A percentile compares a stretch with the other conserved stretches of the same genome.
phyloP scores from a whole-genome alignment of 2,797 vertebrate genomes.

The Tenualosa thibaudeaui region DNA sequence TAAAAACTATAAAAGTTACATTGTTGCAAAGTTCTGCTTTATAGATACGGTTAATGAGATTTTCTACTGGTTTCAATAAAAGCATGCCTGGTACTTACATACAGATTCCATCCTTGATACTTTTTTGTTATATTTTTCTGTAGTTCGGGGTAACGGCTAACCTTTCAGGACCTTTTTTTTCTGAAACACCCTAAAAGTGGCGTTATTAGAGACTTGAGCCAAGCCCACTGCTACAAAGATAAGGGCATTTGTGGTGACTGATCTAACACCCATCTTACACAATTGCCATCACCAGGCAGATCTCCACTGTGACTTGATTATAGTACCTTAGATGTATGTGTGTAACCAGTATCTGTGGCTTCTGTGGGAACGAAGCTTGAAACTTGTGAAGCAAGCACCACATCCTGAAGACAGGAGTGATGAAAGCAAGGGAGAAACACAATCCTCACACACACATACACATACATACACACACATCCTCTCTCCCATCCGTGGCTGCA shows the following conservation, averaged over 20 bases:
- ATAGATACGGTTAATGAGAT: too few species aligned
- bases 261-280: neutral
- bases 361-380: neutral
- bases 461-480: neutral
- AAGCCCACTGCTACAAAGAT: neutral
- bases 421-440: conserved; percentile 19
- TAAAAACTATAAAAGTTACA: too few species aligned
- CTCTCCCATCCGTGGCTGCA: neutral
- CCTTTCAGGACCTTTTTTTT: neutral
- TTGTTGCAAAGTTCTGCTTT: too few species aligned
- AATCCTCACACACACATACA: neutral
- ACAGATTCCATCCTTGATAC: too few species aligned
- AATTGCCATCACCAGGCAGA: neutral
- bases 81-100: too few species aligned
- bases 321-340: neutral
- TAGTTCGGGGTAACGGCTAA: neutral
- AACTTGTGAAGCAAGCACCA: neutral
- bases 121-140: too few species aligned
- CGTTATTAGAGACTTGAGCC: neutral
- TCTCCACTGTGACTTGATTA: neutral
- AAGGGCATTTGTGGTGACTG: neutral
- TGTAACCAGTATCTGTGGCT: too few species aligned
- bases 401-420: neutral
- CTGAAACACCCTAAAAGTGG: neutral
- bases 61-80: too few species aligned